Percentiles rank a stretch among this genome's conserved stretches.
Evolutionary conservation across 2,113 vertebrate genomes (phyloP).

Genomic region (Heterocephalus glaber): DNA sequence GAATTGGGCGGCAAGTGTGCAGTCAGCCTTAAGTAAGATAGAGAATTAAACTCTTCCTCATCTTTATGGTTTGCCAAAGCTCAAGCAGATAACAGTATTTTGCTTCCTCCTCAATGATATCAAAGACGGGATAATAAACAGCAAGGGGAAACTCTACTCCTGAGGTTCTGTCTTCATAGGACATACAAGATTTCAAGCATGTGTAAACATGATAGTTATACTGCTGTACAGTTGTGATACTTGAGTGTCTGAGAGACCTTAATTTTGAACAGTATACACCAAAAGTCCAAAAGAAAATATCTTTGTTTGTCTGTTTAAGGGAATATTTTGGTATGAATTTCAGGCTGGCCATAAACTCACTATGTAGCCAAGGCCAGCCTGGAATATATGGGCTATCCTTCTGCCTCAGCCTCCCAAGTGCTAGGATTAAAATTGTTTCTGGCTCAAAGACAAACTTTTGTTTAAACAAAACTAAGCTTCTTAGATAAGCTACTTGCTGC

Average conservation of each 20-base stretch:
- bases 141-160: background rate
- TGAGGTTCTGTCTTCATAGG: background rate
- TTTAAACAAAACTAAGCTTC: background rate
- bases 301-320: background rate
- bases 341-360: background rate
- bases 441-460: background rate
- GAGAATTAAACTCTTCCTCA: background rate
- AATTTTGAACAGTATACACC: background rate
- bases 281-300: background rate
- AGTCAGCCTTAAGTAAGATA: background rate
- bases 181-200: background rate
- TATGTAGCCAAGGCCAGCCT: background rate
- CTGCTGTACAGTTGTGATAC: background rate
- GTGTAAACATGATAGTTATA: background rate
- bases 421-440: background rate
- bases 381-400: background rate
- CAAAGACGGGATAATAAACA: background rate
- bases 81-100: background rate
- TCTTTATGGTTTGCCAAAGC: background rate
- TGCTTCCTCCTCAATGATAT: background rate
- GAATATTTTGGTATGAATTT: background rate
- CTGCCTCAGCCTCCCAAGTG: background rate
- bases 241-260: background rate
- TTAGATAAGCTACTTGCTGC: background rate
- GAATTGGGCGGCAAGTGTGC: rapidly evolving